Base-by-base conservation (phyloP, 2,888 invertebrate species). In the Andrena flavipes region DNA sequence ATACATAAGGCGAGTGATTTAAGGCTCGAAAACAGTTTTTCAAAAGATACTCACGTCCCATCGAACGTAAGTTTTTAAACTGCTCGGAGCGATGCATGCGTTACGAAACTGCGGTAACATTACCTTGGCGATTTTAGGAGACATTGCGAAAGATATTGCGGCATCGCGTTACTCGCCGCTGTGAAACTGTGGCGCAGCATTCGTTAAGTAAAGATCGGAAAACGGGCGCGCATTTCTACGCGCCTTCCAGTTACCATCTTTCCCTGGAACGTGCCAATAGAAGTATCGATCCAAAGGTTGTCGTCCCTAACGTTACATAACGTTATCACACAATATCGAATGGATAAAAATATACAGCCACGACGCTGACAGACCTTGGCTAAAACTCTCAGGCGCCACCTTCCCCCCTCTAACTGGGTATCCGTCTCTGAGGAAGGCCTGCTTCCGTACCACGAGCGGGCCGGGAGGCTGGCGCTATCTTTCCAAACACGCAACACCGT, bases 251-350 rank as follows among this genome's bases (percentile, higher is more conserved):
- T 63, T 42, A 13, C n/a, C 54, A 29, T 16, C 26, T 23, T 62
- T 23, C 30, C 10, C 6, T 35, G 59, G 33, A 64, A 16, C 16
- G 59, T 42, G 35, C 23, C 60, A 30, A 67, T 67, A 54, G n/a
- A 33, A 33, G n/a, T 59, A 63, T 80, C 77, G 79, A 80, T 70
- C 69, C 7, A 56, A 42, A 59, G 64, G 63, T 68, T 67, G 29
- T 78, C 62, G 65, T 64, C 30, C 59, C 64, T 62, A 16, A 49
- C 10, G 16, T 70, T 70, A 20, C 64, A 29, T 70, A 70, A 80
- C 49, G 16, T 33, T 60, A n/a, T 49, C 51, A 3, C 30, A 2
- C 30, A 23, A n/a, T 30, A 26, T 59, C 33, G 10, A 51, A 59
- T 54, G 56, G 64, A 59, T 70, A 64, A 59, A 63, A 23, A 26